Evolutionary conservation across 2,888 invertebrate genomes (phyloP).

Genomic region (Celastrina argiolus): DNA sequence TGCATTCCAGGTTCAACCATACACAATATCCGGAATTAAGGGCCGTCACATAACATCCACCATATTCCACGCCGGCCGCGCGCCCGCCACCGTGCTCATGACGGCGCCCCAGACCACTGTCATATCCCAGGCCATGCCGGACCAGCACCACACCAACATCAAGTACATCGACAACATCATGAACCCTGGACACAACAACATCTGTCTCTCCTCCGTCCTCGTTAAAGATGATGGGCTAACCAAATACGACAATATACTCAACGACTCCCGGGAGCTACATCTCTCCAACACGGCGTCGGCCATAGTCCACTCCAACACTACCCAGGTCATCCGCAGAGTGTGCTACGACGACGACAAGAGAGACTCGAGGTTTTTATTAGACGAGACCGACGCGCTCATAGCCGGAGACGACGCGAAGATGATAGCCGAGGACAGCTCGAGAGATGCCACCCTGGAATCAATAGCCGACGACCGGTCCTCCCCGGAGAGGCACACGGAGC

Average conservation of each 20-base stretch:
- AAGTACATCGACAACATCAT: constrained; percentile 62
- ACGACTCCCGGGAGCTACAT: constrained; percentile 57
- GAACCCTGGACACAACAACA: constrained; percentile 49
- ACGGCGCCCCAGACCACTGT: constrained; percentile 62
- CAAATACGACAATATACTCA: constrained; percentile 56
- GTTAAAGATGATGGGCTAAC: constrained; percentile 60
- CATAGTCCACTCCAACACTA: constrained; percentile 61
- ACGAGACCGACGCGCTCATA: constrained; percentile 52
- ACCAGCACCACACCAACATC: constrained; percentile 49
- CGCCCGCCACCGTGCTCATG: constrained; percentile 65
- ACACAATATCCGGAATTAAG: constrained; percentile 57
- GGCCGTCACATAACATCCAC: constrained; percentile 63
- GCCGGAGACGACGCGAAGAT: constrained; percentile 57
- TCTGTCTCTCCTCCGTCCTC: constrained; percentile 53
- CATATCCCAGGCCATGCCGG: constrained; percentile 59
- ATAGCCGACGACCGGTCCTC: constrained; percentile 56
- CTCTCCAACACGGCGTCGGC: constrained; percentile 58
- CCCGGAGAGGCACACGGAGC: constrained; percentile 59
- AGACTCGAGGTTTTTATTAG: constrained; percentile 48
- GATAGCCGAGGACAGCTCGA: constrained; percentile 55
- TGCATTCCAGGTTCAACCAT: constrained; percentile 58
- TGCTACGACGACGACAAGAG: constrained; percentile 56
- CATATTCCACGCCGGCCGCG: constrained; percentile 61
- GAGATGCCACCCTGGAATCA: constrained; percentile 53
- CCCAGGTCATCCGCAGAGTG: constrained; percentile 67